These are phyloP conservation scores for Rugalucina vietnamica DNA, from an alignment of 2,888 invertebrate species.

Conservation along the genomic window DNA sequence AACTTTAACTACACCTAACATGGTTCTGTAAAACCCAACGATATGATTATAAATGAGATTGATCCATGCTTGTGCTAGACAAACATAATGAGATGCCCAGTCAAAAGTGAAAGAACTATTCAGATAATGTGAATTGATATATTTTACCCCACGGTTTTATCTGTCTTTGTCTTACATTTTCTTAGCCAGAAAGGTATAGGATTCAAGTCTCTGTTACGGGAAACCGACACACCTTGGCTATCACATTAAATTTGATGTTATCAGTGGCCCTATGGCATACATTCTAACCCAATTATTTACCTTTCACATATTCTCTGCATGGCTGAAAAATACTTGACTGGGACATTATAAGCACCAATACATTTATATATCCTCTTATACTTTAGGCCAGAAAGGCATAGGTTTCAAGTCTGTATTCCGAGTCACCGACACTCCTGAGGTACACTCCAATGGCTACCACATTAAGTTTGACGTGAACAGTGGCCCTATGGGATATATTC, in stretches of 20 bases:
- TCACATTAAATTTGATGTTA: slow-evolving; percentile 82
- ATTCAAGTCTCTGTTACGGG: slow-evolving; percentile 84
- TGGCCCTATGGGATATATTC: slow-evolving; percentile 83
- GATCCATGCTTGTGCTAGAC: too few relatives aligned
- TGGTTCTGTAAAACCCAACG: too few relatives aligned
- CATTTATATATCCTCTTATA: background rate
- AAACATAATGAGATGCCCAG: too few relatives aligned
- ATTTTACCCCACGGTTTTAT: too few relatives aligned
- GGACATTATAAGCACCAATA: too few relatives aligned
- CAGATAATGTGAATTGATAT: too few relatives aligned
- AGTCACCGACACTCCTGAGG: slow-evolving; percentile 79
- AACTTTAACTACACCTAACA: too few relatives aligned
- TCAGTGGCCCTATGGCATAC: slow-evolving; percentile 82
- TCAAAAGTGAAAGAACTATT: too few relatives aligned
- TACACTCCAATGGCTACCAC: slow-evolving; percentile 75
- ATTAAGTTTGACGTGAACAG: slow-evolving; percentile 82
- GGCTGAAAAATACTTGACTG: too few relatives aligned
- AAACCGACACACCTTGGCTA: slow-evolving; percentile 81
- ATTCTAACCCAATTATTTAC: slow-evolving; percentile 83
- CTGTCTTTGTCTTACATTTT: too few relatives aligned
- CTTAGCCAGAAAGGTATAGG: slow-evolving; percentile 84
- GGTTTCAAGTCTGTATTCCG: slow-evolving; percentile 84
- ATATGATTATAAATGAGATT: too few relatives aligned
- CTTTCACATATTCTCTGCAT: slow-evolving; percentile 11
- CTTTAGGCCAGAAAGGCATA: slow-evolving; percentile 81